Base-by-base conservation (phyloP, 1,140 invertebrate genomes). In the Diabrotica virgifera region DNA sequence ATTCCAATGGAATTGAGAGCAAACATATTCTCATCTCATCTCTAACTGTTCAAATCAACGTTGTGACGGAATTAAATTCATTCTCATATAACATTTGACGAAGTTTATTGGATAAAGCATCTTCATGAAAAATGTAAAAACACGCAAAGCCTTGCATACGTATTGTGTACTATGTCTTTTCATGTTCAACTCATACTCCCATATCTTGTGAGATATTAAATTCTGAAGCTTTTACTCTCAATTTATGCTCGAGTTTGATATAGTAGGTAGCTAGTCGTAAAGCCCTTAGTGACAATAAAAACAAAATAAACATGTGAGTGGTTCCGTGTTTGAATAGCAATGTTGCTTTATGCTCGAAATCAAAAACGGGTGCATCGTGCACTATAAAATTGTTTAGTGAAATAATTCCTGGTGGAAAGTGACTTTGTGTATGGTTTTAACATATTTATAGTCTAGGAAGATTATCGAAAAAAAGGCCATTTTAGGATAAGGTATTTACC, bases 211-310 rank as follows among this genome's bases (percentile, higher is more conserved):
- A 10, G 8, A 46, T 46, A 46, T 46, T 46, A 46, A 46, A 46
- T 46, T 46, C n/a, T 46, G 40, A 46, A 46, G 40, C 40, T 46
- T 46, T 46, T 46, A 46, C n/a, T 46, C 40, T 46, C 40, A 46
- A 46, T 46, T 46, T 46, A 46, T 10, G 40, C 40, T 46, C 8
- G 8, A 46, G 40, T n/a, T 46, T 46, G 40, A 46, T 46, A 46
- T 46, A 46, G 40, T n/a, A 10, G 40, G 40, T n/a, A 10, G 40
- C 40, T 46, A 46, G 40, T 46, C 40, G n/a, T 46, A 46, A 46
- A 46, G 40, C 40, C 40, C 40, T 46, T n/a, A n/a, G 40, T 46
- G 40, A 46, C 40, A 46, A 46, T 46, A 46, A 46, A 46, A 46
- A 46, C 40, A 46, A 46, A 46, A 46, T 46, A 46, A 46, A 46